phyloP scores from a whole-genome alignment of 2,113 vertebrate genomes.

The Myiagra hebetior region DNA sequence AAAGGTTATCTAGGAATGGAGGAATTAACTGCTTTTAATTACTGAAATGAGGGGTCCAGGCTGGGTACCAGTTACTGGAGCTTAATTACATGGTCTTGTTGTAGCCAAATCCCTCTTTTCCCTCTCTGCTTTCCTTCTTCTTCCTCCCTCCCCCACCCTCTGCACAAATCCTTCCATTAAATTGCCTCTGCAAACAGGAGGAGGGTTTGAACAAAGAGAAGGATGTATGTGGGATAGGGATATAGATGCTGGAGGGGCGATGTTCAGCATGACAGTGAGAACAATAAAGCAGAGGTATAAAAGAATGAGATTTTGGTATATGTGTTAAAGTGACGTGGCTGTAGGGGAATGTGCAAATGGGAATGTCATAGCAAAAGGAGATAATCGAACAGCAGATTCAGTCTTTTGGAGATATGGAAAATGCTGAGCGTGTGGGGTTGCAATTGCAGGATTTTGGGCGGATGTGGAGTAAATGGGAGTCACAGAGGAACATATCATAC shows the following conservation, averaged over 20 bases:
- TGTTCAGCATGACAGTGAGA: neutral
- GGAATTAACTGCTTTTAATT: slow-evolving; percentile 16
- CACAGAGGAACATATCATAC: neutral
- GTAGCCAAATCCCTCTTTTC: slow-evolving; percentile 25
- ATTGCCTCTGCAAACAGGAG: neutral
- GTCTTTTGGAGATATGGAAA: neutral
- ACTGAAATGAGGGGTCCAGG: neutral
- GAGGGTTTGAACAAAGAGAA: slow-evolving; percentile 16
- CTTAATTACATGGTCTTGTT: slow-evolving; percentile 35
- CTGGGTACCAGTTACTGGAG: neutral
- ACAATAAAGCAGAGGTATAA: neutral
- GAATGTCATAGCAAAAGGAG: neutral
- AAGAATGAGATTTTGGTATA: neutral
- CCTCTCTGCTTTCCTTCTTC: neutral
- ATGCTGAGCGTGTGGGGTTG: neutral
- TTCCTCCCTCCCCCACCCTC: slow-evolving; percentile 16
- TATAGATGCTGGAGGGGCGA: neutral
- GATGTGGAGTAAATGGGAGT: neutral
- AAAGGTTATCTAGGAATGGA: neutral
- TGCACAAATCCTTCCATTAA: slow-evolving; percentile 40
- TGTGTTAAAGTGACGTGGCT: neutral
- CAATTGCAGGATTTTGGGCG: neutral
- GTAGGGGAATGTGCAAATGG: neutral
- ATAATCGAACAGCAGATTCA: neutral
- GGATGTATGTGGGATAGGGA: neutral